Conservation (phyloP, 2,113 vertebrate species). For the Calonectris borealis region DNA sequence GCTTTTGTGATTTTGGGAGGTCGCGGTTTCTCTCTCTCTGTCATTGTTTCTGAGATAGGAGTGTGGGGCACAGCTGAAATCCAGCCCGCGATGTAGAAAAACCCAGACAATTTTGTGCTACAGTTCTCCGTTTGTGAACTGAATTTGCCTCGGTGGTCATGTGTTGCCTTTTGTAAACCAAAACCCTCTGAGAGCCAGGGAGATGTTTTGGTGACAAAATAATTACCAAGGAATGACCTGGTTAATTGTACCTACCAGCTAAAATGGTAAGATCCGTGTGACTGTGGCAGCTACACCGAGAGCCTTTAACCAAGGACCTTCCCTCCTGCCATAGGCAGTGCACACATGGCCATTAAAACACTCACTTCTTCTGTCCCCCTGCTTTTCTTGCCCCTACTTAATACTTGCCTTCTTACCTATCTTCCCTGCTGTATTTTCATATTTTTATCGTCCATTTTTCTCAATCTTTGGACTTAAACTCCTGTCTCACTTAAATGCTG, state of each 20-base stretch:
- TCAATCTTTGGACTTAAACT: neutral
- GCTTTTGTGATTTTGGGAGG: neutral
- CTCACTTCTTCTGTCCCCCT: neutral
- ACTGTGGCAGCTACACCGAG: neutral
- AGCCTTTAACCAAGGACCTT: neutral
- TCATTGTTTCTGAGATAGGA: neutral
- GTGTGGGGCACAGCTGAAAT: neutral
- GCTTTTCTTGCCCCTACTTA: neutral
- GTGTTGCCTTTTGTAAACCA: neutral
- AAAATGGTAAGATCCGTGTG: neutral
- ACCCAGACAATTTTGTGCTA: neutral
- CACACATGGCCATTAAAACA: neutral
- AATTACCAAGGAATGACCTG: neutral
- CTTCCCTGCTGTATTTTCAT: neutral
- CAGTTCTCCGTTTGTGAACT: neutral
- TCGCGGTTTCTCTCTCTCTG: neutral
- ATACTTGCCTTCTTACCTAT: neutral
- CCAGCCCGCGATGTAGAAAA: rapidly evolving
- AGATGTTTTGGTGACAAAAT: neutral
- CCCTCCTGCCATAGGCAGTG: neutral
- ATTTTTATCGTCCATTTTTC: neutral
- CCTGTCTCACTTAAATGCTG: neutral
- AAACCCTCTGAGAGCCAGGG: neutral
- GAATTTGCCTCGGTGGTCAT: neutral
- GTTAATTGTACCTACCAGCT: neutral